Evolutionary conservation across 37 sponge, comb jelly and placozoan genomes (phyloP).

Genomic region (Diacarnus erythraeanus): DNA sequence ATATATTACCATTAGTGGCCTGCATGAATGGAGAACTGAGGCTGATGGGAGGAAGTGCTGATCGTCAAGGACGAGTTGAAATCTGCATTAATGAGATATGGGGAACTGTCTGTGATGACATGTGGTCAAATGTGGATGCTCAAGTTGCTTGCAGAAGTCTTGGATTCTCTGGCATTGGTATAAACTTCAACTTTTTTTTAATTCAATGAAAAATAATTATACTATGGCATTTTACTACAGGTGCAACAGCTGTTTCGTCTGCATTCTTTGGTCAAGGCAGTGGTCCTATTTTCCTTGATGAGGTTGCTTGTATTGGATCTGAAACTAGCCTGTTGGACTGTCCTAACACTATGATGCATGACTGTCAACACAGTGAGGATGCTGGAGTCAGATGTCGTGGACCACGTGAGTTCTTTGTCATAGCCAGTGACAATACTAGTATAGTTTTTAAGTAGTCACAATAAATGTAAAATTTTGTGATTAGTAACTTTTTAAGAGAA

Average conservation of each 20-base stretch:
- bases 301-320: slow-evolving; percentile 12
- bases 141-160: slow-evolving; percentile 10
- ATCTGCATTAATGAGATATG: slow-evolving; percentile 14
- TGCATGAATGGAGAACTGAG: not conserved
- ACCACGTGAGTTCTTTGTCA: not conserved
- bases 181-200: not conserved
- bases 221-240: not conserved
- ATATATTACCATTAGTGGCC: too few relatives aligned
- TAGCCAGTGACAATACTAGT: not conserved
- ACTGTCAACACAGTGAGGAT: slow-evolving; percentile 38
- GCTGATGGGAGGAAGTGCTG: slow-evolving; percentile 11
- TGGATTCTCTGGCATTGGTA: slow-evolving; percentile 5
- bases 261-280: slow-evolving; percentile 26
- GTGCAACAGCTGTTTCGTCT: slow-evolving; percentile 1
- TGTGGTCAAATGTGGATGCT: slow-evolving; percentile 3
- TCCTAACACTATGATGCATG: not conserved
- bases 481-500: too few relatives aligned
- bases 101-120: slow-evolving; percentile 38
- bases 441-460: too few relatives aligned
- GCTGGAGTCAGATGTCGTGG: slow-evolving; percentile 29
- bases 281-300: slow-evolving; percentile 31
- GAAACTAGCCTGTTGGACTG: slow-evolving; percentile 23
- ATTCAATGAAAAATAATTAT: not conserved
- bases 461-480: too few relatives aligned
- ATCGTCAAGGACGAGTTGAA: slow-evolving; percentile 21